Evolutionary conservation across 2,888 invertebrate genomes (phyloP).

Genomic region (Adelognathus sp.): DNA sequence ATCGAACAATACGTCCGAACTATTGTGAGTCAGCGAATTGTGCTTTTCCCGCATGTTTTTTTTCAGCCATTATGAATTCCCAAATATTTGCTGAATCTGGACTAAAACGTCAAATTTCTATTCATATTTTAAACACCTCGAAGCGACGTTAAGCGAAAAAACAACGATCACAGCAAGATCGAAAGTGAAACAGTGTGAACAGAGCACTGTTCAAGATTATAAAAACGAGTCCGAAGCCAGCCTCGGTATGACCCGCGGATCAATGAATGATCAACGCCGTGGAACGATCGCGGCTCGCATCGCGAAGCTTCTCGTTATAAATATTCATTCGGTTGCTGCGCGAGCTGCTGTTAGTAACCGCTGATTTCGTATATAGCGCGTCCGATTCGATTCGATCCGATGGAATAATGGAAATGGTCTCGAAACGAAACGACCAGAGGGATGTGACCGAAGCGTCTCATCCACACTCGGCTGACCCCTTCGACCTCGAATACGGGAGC

Average conservation of each 20-base stretch:
- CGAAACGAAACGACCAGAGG: not conserved
- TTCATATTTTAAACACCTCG: too few species aligned
- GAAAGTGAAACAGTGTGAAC: not conserved
- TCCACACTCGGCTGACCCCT: constrained; percentile 28
- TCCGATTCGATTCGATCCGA: too few species aligned
- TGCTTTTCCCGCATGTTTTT: too few species aligned
- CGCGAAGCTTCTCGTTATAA: constrained; percentile 52
- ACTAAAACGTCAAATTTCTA: too few species aligned
- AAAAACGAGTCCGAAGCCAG: constrained; percentile 57
- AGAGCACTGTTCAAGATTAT: not conserved
- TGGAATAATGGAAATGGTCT: not conserved
- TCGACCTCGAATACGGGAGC: constrained; percentile 50
- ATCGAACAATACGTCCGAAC: too few species aligned
- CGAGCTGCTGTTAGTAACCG: constrained; percentile 15
- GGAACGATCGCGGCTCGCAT: constrained; percentile 36
- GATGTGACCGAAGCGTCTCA: constrained; percentile 1
- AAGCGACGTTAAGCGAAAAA: not conserved
- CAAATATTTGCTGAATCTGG: too few species aligned
- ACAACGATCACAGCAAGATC: not conserved
- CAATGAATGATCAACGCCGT: constrained; percentile 77
- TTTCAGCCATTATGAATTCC: too few species aligned
- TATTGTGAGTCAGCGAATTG: too few species aligned
- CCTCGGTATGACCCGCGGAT: constrained; percentile 77
- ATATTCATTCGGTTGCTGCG: constrained; percentile 53
- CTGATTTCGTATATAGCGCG: not conserved